Evolutionary conservation across 2,888 invertebrate species (phyloP).

Genomic region (Pinctada fucata): DNA sequence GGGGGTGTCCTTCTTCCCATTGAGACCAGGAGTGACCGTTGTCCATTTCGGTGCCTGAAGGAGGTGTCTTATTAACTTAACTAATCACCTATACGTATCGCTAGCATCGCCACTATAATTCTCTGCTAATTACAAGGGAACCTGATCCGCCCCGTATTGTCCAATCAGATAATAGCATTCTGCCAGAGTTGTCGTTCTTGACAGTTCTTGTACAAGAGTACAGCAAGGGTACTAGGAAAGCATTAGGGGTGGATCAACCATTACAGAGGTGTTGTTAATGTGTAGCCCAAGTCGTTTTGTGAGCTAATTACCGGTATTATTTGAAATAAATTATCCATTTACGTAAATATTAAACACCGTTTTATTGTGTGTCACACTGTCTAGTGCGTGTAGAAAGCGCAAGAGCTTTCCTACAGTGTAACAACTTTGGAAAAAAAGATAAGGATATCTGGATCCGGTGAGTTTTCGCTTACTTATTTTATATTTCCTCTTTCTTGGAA

Average conservation of each 20-base stretch:
- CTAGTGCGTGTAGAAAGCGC: no score
- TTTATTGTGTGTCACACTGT: no score
- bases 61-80: background rate
- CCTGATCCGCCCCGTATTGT: background rate
- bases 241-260: background rate
- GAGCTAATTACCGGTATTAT: background rate
- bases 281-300: background rate
- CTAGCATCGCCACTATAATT: background rate
- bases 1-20: background rate
- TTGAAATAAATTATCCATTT: background rate
- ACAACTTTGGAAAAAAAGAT: no score
- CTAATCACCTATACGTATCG: background rate
- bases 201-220: background rate
- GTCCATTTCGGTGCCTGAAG: background rate
- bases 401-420: no score
- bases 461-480: no score
- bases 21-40: background rate
- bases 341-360: no score
- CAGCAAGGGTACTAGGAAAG: background rate
- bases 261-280: background rate
- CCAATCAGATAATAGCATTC: slow-evolving; percentile 3
- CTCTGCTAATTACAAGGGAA: background rate
- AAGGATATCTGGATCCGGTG: no score
- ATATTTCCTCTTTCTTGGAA: no score
- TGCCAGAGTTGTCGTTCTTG: background rate